phyloP scores from a whole-genome alignment of 2,888 invertebrate genomes.

The Andrena camellia region DNA sequence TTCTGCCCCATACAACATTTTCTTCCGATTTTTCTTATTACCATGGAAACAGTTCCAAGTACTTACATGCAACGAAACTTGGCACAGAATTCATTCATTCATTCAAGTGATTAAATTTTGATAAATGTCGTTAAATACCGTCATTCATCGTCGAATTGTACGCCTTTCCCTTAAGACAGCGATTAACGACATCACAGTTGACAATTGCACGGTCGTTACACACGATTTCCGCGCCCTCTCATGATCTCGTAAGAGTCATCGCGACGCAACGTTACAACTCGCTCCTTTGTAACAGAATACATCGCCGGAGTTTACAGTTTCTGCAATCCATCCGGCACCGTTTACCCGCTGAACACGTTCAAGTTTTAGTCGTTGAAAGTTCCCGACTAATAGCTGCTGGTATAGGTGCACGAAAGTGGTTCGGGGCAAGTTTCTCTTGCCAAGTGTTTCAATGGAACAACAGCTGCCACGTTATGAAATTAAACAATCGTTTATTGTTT shows the following conservation, averaged over 20 bases:
- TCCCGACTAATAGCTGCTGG: conserved; percentile 42
- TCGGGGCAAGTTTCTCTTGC: conserved; percentile 25
- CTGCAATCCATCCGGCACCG: conserved; percentile 38
- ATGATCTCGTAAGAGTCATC: conserved; percentile 17
- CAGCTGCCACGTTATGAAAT: conserved; percentile 33
- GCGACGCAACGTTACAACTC: conserved; percentile 30
- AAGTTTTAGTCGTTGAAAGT: conserved; percentile 33
- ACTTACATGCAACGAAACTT: no score
- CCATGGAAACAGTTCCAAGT: no score
- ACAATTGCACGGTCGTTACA: conserved; percentile 28
- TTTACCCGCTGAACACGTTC: conserved; percentile 21
- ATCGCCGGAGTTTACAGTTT: conserved; percentile 34
- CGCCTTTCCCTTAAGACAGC: not conserved
- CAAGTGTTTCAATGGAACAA: conserved; percentile 25
- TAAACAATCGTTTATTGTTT: conserved; percentile 10
- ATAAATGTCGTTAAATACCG: not conserved
- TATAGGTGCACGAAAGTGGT: conserved; percentile 40
- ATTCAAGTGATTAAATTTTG: not conserved
- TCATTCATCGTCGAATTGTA: not conserved
- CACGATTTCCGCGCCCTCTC: not conserved
- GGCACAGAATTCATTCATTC: no score
- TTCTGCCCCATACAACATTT: no score
- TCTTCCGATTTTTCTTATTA: no score
- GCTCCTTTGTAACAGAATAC: conserved; percentile 24
- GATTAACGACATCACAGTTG: conserved; percentile 2